These are phyloP conservation scores for Apodemia duryi DNA, from an alignment of 2,888 invertebrate species.

Conservation along the genomic window DNA sequence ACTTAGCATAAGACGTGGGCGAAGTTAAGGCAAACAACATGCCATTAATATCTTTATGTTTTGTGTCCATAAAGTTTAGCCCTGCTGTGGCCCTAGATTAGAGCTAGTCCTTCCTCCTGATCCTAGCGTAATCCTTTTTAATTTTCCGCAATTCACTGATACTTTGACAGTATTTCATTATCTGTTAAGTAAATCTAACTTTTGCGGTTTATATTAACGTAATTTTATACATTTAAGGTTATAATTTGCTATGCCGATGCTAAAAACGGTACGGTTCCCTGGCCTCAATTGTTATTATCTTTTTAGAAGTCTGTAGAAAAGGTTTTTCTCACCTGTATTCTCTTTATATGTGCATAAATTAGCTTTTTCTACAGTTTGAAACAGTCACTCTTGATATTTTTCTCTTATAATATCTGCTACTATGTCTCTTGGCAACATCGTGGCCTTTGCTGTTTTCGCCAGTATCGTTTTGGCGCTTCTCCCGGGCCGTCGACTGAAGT, in stretches of 20 bases:
- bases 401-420: constrained; percentile 69
- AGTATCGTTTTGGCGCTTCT: constrained; percentile 61
- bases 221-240: neutral
- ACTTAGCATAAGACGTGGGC: neutral
- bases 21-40: neutral
- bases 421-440: constrained; percentile 68
- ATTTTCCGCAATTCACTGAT: neutral
- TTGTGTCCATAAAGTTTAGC: neutral
- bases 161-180: neutral
- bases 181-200: too few species aligned
- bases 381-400: constrained; percentile 47
- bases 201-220: too few species aligned
- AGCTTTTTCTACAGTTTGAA: neutral
- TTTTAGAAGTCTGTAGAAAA: neutral
- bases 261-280: neutral
- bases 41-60: neutral
- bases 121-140: too few species aligned
- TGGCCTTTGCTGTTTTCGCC: constrained; percentile 66
- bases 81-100: neutral
- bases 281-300: neutral
- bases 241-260: neutral
- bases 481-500: constrained; percentile 65
- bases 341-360: neutral
- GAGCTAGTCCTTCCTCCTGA: neutral
- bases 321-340: neutral